Evolutionary conservation across 2,797 vertebrate species (phyloP).

Genomic region (Miichthys miiuy): DNA sequence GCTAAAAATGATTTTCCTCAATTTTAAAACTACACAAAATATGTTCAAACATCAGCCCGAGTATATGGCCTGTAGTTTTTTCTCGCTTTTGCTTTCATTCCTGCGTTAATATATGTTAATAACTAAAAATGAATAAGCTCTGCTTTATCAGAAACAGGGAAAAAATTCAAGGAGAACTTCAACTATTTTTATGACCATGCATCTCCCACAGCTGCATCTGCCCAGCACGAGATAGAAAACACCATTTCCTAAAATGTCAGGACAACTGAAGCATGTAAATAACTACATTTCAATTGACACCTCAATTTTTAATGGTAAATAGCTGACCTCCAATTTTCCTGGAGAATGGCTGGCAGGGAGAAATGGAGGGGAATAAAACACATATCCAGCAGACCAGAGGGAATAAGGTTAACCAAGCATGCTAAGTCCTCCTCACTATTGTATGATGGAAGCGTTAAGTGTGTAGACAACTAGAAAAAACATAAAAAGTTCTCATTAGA

Average conservation of each 20-base stretch:
- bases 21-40: conserved; percentile 1
- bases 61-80: neutral
- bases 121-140: neutral
- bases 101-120: neutral
- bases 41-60: neutral
- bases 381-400: conserved; percentile 54
- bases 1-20: neutral
- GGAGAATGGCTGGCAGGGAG: conserved; percentile 60
- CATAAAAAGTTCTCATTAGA: conserved; percentile 29
- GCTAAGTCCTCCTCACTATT: conserved; percentile 32
- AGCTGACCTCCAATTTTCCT: conserved; percentile 71
- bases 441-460: conserved; percentile 34
- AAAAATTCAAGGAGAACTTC: conserved; percentile 24
- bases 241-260: conserved; percentile 73
- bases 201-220: conserved; percentile 43
- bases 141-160: conserved; percentile 5
- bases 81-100: neutral
- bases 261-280: conserved; percentile 79
- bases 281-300: conserved; percentile 79
- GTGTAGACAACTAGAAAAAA: conserved; percentile 42
- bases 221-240: conserved; percentile 61
- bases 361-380: conserved; percentile 74
- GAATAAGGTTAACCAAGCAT: conserved; percentile 54
- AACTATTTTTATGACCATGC: conserved; percentile 21
- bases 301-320: conserved; percentile 80